phyloP scores from a whole-genome alignment of 2,797 vertebrate genomes.

The Propithecus perrieri region DNA sequence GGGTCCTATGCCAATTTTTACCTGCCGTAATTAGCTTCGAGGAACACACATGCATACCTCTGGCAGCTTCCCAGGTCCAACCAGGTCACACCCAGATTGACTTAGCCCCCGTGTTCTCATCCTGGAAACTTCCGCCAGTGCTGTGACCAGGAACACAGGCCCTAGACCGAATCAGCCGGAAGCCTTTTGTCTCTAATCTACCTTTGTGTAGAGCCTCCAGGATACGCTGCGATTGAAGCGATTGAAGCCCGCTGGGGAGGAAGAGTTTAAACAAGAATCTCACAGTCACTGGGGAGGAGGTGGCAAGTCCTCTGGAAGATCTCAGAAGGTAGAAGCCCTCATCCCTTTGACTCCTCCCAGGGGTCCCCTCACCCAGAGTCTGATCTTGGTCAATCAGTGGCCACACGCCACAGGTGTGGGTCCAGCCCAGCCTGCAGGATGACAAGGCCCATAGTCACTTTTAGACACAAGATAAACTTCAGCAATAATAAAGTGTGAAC shows the following conservation, averaged over 20 bases:
- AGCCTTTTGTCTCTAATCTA: neutral
- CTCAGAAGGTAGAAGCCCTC: neutral
- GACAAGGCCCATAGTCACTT: neutral
- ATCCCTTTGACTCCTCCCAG: neutral
- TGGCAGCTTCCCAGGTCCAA: neutral
- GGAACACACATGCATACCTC: neutral
- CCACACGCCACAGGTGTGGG: fast-evolving
- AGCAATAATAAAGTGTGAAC: neutral
- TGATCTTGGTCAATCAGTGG: neutral
- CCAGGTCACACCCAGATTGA: neutral
- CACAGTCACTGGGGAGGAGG: neutral
- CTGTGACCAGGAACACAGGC: no score
- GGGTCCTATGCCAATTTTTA: neutral
- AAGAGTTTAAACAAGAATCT: neutral
- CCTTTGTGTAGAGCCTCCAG: neutral
- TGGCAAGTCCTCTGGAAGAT: neutral
- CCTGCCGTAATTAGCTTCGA: no score
- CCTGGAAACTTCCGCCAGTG: neutral
- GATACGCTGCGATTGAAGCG: neutral
- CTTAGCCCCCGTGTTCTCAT: neutral
- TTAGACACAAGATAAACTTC: neutral
- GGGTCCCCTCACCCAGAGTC: neutral
- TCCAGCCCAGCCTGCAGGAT: neutral
- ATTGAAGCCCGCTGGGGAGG: neutral
- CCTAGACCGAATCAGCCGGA: neutral